Evolutionary conservation across 1,140 invertebrate species (phyloP).

Genomic region (Saxidomus purpurata): DNA sequence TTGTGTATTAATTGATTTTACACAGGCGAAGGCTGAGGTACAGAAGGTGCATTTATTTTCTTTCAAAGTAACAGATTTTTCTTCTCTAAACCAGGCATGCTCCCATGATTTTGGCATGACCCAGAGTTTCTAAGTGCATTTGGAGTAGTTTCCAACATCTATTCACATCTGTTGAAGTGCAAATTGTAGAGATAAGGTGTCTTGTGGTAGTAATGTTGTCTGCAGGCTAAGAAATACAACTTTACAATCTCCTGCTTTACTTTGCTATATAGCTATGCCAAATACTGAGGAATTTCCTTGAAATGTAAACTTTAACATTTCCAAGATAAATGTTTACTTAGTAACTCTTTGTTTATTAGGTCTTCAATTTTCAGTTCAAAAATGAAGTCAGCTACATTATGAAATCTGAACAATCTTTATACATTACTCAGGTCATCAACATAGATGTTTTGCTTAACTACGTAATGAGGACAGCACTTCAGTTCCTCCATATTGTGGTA

Average conservation of each 20-base stretch:
- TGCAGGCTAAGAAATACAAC: not conserved
- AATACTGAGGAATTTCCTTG: no score
- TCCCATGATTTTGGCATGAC: not conserved
- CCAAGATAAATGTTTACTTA: no score
- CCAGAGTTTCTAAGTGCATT: not conserved
- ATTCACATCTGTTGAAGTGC: slow-evolving; percentile 40
- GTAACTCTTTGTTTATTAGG: no score
- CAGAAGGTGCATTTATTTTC: slow-evolving; percentile 1
- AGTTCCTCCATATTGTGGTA: no score
- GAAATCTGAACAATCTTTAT: no score
- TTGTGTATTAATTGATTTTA: slow-evolving; percentile 1
- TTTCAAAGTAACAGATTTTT: slow-evolving; percentile 18
- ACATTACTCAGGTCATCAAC: no score
- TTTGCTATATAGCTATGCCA: not conserved
- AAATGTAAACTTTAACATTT: no score
- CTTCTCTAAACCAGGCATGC: slow-evolving; percentile 1
- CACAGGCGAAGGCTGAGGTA: not conserved
- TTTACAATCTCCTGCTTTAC: not conserved
- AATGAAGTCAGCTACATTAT: no score
- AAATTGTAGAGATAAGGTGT: slow-evolving; percentile 11
- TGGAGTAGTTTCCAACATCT: not conserved
- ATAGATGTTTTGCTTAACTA: no score
- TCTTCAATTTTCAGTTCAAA: no score
- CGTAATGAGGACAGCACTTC: no score
- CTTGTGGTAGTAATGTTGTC: slow-evolving; percentile 22